Conservation (phyloP, 2,113 vertebrate genomes). For the Macquaria australasica region DNA sequence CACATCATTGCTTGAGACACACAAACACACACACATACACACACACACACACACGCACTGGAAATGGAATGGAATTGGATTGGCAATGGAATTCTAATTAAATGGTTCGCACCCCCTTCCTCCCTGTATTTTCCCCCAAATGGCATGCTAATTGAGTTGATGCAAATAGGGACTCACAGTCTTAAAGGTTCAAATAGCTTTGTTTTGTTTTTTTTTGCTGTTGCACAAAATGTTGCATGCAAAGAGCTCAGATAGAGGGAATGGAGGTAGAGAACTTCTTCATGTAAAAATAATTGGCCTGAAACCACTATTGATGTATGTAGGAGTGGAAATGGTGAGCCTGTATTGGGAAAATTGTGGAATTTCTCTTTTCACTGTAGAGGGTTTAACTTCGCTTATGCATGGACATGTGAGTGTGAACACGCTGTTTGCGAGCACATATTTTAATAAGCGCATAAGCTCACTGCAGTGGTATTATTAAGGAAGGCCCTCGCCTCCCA, state of each 20-base stretch:
- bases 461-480: slow-evolving; percentile 51
- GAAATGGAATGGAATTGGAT: slow-evolving; percentile 55
- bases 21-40: slow-evolving; percentile 16
- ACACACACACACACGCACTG: slow-evolving; percentile 14
- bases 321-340: not conserved
- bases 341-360: not conserved
- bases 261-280: not conserved
- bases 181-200: slow-evolving; percentile 42
- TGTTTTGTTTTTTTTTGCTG: slow-evolving; percentile 3
- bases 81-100: slow-evolving; percentile 71
- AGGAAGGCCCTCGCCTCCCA: slow-evolving; percentile 38
- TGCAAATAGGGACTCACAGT: slow-evolving; percentile 57
- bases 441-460: slow-evolving; percentile 56
- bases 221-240: slow-evolving; percentile 15
- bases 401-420: not conserved
- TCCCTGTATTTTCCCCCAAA: slow-evolving; percentile 26
- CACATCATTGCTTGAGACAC: slow-evolving; percentile 39
- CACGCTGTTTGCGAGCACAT: slow-evolving; percentile 24
- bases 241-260: not conserved
- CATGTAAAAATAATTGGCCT: not conserved
- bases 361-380: slow-evolving; percentile 36
- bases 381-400: slow-evolving; percentile 35
- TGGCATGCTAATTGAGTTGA: slow-evolving; percentile 70
- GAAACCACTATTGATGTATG: not conserved
- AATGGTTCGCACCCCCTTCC: slow-evolving; percentile 34